A percentile compares a stretch with the other conserved stretches of the same genome.
Evolutionary conservation across 2,113 vertebrate species (phyloP).

Genomic region (Sturnira hondurensis): DNA sequence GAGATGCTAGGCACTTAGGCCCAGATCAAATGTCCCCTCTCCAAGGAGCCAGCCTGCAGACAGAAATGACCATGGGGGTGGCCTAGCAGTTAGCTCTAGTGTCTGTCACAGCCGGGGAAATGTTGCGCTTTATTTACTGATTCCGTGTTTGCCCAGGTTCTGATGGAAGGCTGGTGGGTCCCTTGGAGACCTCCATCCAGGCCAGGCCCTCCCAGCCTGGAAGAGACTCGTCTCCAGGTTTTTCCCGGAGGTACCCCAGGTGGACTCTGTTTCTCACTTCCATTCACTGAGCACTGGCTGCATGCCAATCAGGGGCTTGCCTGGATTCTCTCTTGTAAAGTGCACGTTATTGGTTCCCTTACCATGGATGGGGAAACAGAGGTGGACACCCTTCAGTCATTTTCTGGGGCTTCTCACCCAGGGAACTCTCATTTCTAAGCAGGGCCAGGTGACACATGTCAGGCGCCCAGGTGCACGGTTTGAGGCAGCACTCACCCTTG

Average conservation of each 20-base stretch:
- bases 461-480: neutral
- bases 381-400: no score
- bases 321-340: neutral
- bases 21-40: accelerated
- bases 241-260: neutral
- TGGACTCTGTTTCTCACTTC: neutral
- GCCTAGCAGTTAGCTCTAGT: neutral
- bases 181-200: neutral
- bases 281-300: neutral
- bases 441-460: neutral
- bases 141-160: neutral
- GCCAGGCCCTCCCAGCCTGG: neutral
- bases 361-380: neutral
- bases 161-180: neutral
- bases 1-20: neutral
- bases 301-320: neutral
- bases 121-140: neutral
- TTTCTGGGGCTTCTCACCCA: neutral
- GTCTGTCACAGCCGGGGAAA: neutral
- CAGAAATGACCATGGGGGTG: neutral
- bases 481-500: no score
- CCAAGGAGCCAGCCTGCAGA: neutral
- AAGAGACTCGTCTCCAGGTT: neutral
- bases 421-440: neutral
- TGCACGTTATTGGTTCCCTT: no score